These are phyloP conservation scores for Cremastinae sp. DNA, from an alignment of 2,888 invertebrate genomes.

Conservation along the genomic window DNA sequence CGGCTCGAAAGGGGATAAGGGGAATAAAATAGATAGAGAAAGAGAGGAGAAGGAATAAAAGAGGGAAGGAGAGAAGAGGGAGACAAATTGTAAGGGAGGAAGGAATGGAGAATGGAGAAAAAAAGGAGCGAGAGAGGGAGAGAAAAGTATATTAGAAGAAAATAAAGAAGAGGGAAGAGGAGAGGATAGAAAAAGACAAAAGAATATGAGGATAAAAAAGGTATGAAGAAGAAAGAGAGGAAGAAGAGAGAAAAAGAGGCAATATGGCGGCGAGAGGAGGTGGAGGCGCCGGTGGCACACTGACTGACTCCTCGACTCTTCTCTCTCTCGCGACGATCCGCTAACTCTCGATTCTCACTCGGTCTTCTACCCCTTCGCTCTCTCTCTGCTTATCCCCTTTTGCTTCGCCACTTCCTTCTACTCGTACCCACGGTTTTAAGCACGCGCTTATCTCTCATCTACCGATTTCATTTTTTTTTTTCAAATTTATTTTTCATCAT, in stretches of 20 bases:
- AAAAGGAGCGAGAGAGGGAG: conserved; percentile 40
- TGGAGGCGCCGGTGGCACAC: conserved; percentile 79
- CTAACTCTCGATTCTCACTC: conserved; percentile 59
- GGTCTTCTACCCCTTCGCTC: not conserved
- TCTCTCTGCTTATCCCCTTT: conserved; percentile 1
- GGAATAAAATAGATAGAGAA: conserved; percentile 48
- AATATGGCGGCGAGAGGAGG: conserved; percentile 47
- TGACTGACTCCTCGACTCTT: conserved; percentile 76
- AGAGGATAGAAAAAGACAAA: not conserved
- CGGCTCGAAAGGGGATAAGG: conserved; percentile 39
- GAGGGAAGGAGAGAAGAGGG: not conserved
- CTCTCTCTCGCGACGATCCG: conserved; percentile 59
- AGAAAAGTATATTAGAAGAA: conserved; percentile 40
- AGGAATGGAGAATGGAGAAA: conserved; percentile 1
- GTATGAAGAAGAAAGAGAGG: conserved; percentile 41
- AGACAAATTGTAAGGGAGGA: no score
- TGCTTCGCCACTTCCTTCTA: not conserved
- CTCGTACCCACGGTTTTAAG: not conserved
- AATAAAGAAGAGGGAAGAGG: not conserved
- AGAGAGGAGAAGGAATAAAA: conserved; percentile 10
- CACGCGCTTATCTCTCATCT: not conserved
- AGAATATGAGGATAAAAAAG: conserved; percentile 39
- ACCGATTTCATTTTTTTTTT: not conserved
- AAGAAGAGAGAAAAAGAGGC: conserved; percentile 51
- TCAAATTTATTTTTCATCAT: no score